phyloP scores from a whole-genome alignment of 1,140 invertebrate genomes.

The Sipha flava region DNA sequence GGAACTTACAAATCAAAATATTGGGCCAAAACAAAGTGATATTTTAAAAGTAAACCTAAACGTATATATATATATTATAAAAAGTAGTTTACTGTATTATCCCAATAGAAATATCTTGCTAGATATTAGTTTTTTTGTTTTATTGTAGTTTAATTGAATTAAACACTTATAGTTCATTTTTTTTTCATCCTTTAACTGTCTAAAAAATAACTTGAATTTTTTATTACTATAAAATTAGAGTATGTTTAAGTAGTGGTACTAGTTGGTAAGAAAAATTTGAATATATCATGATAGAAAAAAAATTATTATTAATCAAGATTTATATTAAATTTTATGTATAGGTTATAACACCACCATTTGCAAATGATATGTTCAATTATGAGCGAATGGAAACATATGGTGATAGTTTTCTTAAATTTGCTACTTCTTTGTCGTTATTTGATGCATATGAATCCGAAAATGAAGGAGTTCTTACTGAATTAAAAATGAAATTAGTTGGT shows the following conservation, averaged over 20 bases:
- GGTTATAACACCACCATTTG: slow-evolving; percentile 61
- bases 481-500: slow-evolving; percentile 68
- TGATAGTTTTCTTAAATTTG: slow-evolving; percentile 81
- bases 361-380: slow-evolving; percentile 69
- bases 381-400: slow-evolving; percentile 79
- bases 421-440: slow-evolving; percentile 61
- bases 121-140: too few relatives aligned
- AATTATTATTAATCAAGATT: not conserved
- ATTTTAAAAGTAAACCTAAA: slow-evolving; percentile 42
- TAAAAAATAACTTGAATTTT: too few relatives aligned
- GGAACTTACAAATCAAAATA: not conserved
- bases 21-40: slow-evolving; percentile 42
- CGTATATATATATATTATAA: not conserved
- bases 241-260: too few relatives aligned
- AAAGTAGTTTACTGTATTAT: too few relatives aligned
- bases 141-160: too few relatives aligned
- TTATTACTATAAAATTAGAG: too few relatives aligned
- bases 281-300: too few relatives aligned
- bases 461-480: slow-evolving; percentile 66
- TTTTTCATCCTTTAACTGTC: too few relatives aligned
- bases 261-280: too few relatives aligned
- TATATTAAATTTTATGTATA: slow-evolving; percentile 38
- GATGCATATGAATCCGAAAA: slow-evolving; percentile 57
- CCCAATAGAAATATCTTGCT: too few relatives aligned
- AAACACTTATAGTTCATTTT: too few relatives aligned